Conservation (phyloP, 2,797 vertebrate species). For the Pipistrellus pygmaeus region DNA sequence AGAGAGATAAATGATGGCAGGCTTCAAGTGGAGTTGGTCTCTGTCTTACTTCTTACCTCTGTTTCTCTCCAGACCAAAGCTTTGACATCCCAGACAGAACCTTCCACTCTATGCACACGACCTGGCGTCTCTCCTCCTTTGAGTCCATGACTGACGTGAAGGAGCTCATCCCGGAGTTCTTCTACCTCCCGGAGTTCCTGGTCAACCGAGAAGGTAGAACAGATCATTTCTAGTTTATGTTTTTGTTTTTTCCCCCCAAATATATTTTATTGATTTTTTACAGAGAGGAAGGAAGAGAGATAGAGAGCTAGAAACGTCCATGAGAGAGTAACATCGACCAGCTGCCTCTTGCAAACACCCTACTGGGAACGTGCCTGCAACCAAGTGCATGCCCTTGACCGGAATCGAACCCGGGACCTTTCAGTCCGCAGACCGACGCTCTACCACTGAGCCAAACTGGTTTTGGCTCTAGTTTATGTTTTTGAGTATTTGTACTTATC, state of each 20-base stretch:
- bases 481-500: background rate
- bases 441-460: too few species aligned
- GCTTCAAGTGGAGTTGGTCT: conserved; percentile 10
- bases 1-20: background rate
- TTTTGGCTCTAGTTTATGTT: background rate
- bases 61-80: conserved; percentile 95
- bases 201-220: conserved; percentile 97
- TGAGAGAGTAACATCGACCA: too few species aligned
- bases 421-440: too few species aligned
- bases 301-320: too few species aligned
- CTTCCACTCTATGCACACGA: conserved; percentile 99
- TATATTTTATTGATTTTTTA: too few species aligned
- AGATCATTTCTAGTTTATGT: background rate
- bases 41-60: conserved; percentile 68
- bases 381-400: too few species aligned
- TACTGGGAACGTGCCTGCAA: too few species aligned
- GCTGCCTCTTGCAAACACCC: too few species aligned
- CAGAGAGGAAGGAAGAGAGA: too few species aligned
- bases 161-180: conserved; percentile 99
- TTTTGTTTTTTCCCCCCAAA: too few species aligned
- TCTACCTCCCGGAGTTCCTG: conserved; percentile 98
- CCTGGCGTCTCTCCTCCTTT: conserved; percentile 98
- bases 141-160: conserved; percentile 99
- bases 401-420: too few species aligned
- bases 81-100: conserved; percentile 99